These are phyloP conservation scores for Frieseomelitta varia DNA, from an alignment of 1,140 invertebrate genomes.

Conservation along the genomic window DNA sequence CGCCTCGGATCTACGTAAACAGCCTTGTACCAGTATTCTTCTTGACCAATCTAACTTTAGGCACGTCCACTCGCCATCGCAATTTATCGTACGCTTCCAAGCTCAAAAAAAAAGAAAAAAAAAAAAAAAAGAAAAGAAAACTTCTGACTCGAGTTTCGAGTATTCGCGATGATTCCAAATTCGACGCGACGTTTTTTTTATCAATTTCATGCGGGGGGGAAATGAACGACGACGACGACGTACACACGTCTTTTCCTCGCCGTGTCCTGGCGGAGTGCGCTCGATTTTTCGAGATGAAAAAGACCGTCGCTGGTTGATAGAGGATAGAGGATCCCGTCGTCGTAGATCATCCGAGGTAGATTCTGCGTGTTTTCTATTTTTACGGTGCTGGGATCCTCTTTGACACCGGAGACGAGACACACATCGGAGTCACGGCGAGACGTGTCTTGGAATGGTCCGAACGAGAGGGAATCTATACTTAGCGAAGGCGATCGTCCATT, in stretches of 20 bases:
- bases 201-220: neutral
- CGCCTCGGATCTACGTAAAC: constrained; percentile 18
- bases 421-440: constrained; percentile 43
- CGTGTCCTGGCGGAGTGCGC: neutral
- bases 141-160: neutral
- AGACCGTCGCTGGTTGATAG: neutral
- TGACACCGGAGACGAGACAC: constrained; percentile 66
- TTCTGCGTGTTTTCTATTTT: constrained; percentile 63
- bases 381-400: constrained; percentile 56
- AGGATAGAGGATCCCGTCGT: neutral
- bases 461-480: constrained; percentile 72
- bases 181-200: too few relatives aligned
- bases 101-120: too few relatives aligned
- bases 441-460: constrained; percentile 73
- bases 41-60: constrained; percentile 8
- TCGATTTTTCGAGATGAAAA: neutral
- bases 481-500: constrained; percentile 66
- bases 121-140: neutral
- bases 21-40: constrained; percentile 42
- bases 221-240: neutral
- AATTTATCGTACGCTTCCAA: neutral
- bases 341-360: constrained; percentile 35
- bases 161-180: neutral
- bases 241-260: too few relatives aligned
- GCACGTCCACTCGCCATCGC: neutral